Evolutionary conservation across 2,113 vertebrate species (phyloP).

Genomic region (Nothobranchius furzeri): DNA sequence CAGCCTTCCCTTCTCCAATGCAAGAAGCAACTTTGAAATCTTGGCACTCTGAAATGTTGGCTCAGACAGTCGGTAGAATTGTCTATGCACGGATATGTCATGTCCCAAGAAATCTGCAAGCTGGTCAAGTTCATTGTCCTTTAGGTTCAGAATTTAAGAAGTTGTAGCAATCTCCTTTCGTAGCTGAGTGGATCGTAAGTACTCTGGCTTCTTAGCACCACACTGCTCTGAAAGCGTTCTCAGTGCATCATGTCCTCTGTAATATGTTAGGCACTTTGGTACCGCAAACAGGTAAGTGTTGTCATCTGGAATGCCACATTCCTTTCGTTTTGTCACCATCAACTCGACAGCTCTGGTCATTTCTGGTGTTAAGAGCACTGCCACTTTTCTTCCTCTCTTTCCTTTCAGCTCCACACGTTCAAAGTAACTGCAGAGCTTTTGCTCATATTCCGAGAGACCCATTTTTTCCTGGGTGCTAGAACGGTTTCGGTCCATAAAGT

Average conservation of each 20-base stretch:
- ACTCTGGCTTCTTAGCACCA: background rate
- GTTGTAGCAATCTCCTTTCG: background rate
- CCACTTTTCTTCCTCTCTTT: background rate
- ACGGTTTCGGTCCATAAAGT: background rate
- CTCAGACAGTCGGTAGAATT: background rate
- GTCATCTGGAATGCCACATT: background rate
- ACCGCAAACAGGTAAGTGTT: background rate
- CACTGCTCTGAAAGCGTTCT: background rate
- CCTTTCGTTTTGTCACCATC: background rate
- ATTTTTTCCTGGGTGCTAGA: background rate
- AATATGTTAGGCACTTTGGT: background rate
- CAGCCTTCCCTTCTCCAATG: background rate
- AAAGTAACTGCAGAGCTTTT: background rate
- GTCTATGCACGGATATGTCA: background rate
- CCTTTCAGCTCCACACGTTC: background rate
- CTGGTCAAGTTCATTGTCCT: background rate
- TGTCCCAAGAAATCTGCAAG: background rate
- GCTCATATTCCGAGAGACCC: background rate
- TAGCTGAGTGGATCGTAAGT: background rate
- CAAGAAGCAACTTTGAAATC: background rate
- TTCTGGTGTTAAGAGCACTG: background rate
- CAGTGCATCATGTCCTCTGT: background rate
- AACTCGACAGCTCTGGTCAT: background rate
- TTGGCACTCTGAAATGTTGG: background rate
- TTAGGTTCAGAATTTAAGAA: background rate